Percentiles rank a stretch among this genome's conserved stretches.
Evolutionary conservation across 2,797 vertebrate species (phyloP).

Genomic region (Myripristis jacobus): DNA sequence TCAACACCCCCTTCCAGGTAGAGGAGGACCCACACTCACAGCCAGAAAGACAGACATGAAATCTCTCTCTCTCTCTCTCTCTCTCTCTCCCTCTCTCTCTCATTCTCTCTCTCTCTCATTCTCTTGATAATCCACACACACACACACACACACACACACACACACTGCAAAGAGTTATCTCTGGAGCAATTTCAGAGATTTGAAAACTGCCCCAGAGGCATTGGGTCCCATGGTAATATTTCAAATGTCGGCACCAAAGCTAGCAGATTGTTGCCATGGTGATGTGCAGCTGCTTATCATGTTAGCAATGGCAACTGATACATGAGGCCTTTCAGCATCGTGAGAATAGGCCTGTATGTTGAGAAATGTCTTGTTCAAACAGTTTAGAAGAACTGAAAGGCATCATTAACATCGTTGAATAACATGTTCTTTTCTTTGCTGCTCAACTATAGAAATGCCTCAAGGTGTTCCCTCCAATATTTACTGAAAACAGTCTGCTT

Average conservation of each 20-base stretch:
- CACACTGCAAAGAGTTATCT: constrained; percentile 21
- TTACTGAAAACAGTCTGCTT: not conserved
- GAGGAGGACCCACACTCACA: not conserved
- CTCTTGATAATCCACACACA: no score
- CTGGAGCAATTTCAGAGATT: not conserved
- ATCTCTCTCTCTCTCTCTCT: no score
- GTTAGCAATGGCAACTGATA: constrained; percentile 6
- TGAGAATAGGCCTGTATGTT: not conserved
- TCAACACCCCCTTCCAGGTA: constrained; percentile 98
- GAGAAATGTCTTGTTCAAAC: constrained; percentile 10
- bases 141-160: no score
- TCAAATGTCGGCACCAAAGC: constrained; percentile 35
- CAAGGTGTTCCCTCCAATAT: constrained; percentile 27
- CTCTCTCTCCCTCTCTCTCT: not conserved
- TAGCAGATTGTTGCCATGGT: constrained; percentile 53
- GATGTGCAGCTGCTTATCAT: constrained; percentile 13
- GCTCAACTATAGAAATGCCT: constrained; percentile 28
- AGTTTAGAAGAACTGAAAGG: constrained; percentile 8
- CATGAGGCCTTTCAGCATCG: not conserved
- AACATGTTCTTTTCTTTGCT: constrained; percentile 11
- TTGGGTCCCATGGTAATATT: constrained; percentile 31
- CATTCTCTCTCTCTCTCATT: not conserved
- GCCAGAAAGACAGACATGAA: not conserved
- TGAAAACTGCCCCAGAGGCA: not conserved
- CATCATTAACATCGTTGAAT: constrained; percentile 34